These are phyloP conservation scores for Trochalopteron elliotii DNA, from an alignment of 2,113 vertebrate species.

Conservation along the genomic window DNA sequence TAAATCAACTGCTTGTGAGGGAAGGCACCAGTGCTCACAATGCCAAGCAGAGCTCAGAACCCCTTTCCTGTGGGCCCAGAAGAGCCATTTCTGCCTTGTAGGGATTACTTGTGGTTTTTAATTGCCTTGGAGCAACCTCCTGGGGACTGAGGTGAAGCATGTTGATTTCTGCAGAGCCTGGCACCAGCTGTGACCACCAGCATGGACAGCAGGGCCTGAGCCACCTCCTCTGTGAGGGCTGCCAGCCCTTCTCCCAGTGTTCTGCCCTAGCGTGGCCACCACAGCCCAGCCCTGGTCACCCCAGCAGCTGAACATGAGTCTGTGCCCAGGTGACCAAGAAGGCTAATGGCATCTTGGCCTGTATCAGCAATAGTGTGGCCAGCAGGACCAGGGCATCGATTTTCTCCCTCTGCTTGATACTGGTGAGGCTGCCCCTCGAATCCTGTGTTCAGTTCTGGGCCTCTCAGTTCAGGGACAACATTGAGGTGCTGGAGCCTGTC, in stretches of 20 bases:
- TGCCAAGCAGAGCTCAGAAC: fast-evolving
- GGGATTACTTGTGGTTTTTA: not conserved
- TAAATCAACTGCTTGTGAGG: too few relatives aligned
- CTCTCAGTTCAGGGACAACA: too few relatives aligned
- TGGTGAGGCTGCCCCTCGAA: not conserved
- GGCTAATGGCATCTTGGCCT: not conserved
- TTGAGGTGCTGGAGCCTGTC: fast-evolving
- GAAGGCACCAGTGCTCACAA: fast-evolving
- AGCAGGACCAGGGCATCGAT: not conserved
- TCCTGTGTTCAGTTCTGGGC: too few relatives aligned
- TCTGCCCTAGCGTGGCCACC: not conserved
- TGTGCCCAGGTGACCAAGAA: not conserved
- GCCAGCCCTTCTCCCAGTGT: not conserved
- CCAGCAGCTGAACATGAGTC: not conserved
- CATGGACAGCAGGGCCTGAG: not conserved
- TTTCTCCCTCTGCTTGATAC: not conserved
- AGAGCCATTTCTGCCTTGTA: not conserved
- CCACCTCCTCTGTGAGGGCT: not conserved
- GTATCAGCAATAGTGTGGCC: not conserved
- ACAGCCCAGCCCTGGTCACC: not conserved
- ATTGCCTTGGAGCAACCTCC: not conserved
- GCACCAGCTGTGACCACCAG: not conserved
- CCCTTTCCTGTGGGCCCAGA: not conserved
- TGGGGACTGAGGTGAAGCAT: fast-evolving
- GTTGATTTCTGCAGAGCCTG: not conserved